These are phyloP conservation scores for Oryctolagus cuniculus DNA, from an alignment of 2,113 vertebrate species.

Conservation along the genomic window DNA sequence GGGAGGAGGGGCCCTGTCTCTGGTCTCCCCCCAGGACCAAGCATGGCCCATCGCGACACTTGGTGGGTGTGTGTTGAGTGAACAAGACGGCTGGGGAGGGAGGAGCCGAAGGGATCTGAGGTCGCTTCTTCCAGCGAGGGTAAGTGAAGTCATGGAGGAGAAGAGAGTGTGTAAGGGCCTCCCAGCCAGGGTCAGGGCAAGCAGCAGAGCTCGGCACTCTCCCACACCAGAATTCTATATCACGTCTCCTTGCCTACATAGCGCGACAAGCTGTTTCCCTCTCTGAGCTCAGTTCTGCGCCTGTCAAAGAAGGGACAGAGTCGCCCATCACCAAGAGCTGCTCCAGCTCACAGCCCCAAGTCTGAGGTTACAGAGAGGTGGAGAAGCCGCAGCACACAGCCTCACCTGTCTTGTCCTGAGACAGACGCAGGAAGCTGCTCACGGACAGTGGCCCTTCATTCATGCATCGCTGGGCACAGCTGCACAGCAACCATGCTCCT, in stretches of 20 bases:
- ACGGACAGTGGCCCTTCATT: background rate
- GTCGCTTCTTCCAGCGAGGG: background rate
- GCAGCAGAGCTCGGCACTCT: background rate
- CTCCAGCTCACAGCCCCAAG: background rate
- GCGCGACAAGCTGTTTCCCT: background rate
- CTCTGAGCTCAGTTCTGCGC: background rate
- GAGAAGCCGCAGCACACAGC: rapidly evolving
- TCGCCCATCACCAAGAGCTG: background rate
- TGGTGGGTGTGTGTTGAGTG: background rate
- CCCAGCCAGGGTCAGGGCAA: background rate
- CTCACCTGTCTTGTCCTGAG: background rate
- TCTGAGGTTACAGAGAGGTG: background rate
- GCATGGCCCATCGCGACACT: background rate
- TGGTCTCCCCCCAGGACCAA: background rate
- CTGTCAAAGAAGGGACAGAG: background rate
- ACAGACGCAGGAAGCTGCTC: background rate
- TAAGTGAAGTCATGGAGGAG: background rate
- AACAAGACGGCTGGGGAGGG: background rate
- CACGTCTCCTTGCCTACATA: rapidly evolving
- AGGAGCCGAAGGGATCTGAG: background rate
- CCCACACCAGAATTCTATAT: background rate
- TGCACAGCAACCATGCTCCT: background rate
- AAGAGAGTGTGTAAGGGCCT: rapidly evolving
- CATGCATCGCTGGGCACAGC: background rate
- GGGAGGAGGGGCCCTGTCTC: background rate